A percentile compares a stretch with the other conserved stretches of the same genome.
phyloP scores from a whole-genome alignment of 2,888 invertebrate species.

The Drosophila parthenogenetica region DNA sequence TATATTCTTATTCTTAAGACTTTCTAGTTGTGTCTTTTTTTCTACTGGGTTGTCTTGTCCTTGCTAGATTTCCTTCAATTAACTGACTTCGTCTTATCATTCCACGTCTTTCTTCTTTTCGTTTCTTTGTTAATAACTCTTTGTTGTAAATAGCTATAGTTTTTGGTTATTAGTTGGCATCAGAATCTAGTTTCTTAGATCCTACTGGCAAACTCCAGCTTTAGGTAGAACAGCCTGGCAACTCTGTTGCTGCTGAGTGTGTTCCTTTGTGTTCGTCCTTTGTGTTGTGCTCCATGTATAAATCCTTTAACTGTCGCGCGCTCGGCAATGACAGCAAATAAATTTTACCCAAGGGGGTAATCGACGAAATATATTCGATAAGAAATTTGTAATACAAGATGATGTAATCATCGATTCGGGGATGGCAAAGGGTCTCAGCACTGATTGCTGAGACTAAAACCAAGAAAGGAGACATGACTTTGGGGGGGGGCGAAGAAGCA shows the following conservation, averaged over 20 bases:
- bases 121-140: too few species aligned
- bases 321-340: constrained; percentile 82
- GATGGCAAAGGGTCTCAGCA: constrained; percentile 20
- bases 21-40: too few species aligned
- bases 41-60: too few species aligned
- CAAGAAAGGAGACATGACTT: background rate
- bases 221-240: constrained; percentile 20
- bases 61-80: too few species aligned
- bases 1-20: too few species aligned
- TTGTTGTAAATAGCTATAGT: too few species aligned
- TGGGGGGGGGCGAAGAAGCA: background rate
- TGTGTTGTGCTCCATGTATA: constrained; percentile 53
- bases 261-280: constrained; percentile 2
- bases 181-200: too few species aligned
- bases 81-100: too few species aligned
- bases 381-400: constrained; percentile 80
- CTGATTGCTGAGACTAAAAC: constrained; percentile 35
- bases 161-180: too few species aligned
- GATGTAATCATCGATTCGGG: constrained; percentile 71
- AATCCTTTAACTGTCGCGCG: constrained; percentile 83
- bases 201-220: background rate
- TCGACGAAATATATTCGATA: constrained; percentile 84
- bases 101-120: too few species aligned
- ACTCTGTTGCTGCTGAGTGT: constrained; percentile 19
- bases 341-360: constrained; percentile 85